Evolutionary conservation across 2,888 invertebrate species (phyloP), one percentile per base, ranked within the genome.

Genomic region (Thyatira batis): DNA sequence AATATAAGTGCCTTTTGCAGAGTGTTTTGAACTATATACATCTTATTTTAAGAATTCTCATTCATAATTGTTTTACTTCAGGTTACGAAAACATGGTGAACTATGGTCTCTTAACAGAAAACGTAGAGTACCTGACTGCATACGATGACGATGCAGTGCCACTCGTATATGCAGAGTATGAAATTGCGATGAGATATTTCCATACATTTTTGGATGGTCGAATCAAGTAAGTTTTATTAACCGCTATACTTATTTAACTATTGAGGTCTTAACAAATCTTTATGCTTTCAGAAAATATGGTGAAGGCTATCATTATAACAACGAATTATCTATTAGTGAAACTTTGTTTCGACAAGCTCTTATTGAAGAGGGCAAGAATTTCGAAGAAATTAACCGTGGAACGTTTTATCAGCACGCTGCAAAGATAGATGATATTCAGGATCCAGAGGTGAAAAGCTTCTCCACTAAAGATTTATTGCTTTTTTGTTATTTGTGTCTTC

Each of bases 371-470:
- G 70, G 75, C 45, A 72, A 70, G 44, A 80, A 79, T 54, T 80
- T 86, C 11, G 85, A 87, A 60, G 82, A 84, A 65, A 80, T 88
- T 17, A 86, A 80, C 56, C 78, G 87, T 6, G 88, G 87, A 4
- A 79, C 76, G 8, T 87, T 87, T 57, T 80, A 78, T 25, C 87
- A 89, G 58, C 67, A 74, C n/a, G 78, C 85, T 52, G 82, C 73
- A 8, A 80, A 78, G 60, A 67, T 82, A 39, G 86, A 88, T 20
- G 84, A 87, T 51, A 81, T 84, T 55, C 71, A 79, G 54, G 87
- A 87, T 60, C 85, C 87, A 6, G 85, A 86, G 66, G 87, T 87
- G 73, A 1, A 23, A 4, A 3, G 23, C 3, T 23, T 23, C 6
- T 23, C 3, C 23, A 4, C 23, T 23, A 3, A 23, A n/a, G 13